Base-by-base conservation (phyloP, 2,113 vertebrate genomes). In the Hucho hucho region DNA sequence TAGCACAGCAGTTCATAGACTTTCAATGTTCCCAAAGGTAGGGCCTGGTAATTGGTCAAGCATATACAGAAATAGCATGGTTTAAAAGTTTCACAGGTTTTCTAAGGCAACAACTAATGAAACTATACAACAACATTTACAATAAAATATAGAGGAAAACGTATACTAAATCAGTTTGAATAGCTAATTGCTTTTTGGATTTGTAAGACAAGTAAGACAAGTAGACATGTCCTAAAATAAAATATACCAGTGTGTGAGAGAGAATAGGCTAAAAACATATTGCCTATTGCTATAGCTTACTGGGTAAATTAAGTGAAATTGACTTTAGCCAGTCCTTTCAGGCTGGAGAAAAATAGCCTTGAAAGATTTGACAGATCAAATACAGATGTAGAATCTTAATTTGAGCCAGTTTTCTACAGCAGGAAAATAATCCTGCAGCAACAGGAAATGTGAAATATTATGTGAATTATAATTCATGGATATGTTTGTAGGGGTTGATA, bases 281-380 rank as follows among this genome's bases (percentile, higher is more conserved):
- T 70, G 79, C 53, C 74, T 83, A 59, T 83, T 84, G 84, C 81
- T 16, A 53, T 18, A 81, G 84, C 84, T 81, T 84, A 74, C 56
- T 69, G 72, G 24, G 66, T 86, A 84, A 86, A 88, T 73, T 77
- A 83, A 79, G 74, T 80, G 75, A 79, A 85, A 88, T 87, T 75
- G 81, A 84, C 84, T 82, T 81, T 67, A 71, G 75, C 78, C 81
- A 76, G 77, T 37, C 43, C 74, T 76, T 73, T 75, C 71, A 43
- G 59, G 13, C 18, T 75, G 46, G 66, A 26, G 12, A 1, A 58
- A 43, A 75, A 68, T 6, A 81, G 83, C 85, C 84, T 83, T 86
- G 84, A 86, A 78, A 75, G 69, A n/a, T 67, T 67, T 71, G 75
- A 76, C 74, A 79, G 43, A 76, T 77, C 78, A 80, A 88, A 86